Base-by-base conservation (phyloP, 2,797 vertebrate species). In the Paguma larvata region DNA sequence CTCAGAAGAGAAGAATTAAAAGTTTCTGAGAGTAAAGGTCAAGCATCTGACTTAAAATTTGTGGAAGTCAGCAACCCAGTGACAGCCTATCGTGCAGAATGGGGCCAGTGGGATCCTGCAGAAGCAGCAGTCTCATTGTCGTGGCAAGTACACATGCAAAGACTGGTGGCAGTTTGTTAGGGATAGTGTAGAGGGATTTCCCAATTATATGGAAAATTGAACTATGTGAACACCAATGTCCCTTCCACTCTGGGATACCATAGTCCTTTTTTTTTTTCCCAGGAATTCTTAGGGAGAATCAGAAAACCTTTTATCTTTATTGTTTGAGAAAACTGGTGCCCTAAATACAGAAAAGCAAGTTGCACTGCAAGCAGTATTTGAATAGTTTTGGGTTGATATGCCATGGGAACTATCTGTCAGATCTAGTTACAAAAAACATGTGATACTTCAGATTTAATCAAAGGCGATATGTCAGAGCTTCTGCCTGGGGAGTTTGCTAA, bases 361-460 rank as follows among this genome's bases (percentile, higher is more conserved):
- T 86, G 8, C 48, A 65, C 75, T 72, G 18, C 44, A 30, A 51
- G 15, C 46, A 56, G 44, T 63, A 91, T 85, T 89, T 94, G 89
- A 86, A 30, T 82, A 78, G 93, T 51, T 96, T 65, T 27, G 79
- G 53, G 27, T 38, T 97, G 77, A 65, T 96, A 91, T 59, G 44
- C 73, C 78, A 46, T 62, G 44, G 72, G 62, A 95, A 13, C 89
- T 80, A 23, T 63, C 68, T 97, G 75, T 85, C 65, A 78, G 73
- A 91, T 88, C 70, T 67, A 53, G 70, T 97, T 89, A 89, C 75
- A 73, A 41, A 84, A 96, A 65, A 67, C 77, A 87, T 82, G 83
- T 86, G 62, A 95, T 21, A 1, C 6, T 27, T 38, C 91, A 90
- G 86, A 92, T 96, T 97, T 97, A 96, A 96, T 89, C 34, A 97